Evolutionary conservation across 2,113 vertebrate species (phyloP).

Genomic region (Perccottus glenii): DNA sequence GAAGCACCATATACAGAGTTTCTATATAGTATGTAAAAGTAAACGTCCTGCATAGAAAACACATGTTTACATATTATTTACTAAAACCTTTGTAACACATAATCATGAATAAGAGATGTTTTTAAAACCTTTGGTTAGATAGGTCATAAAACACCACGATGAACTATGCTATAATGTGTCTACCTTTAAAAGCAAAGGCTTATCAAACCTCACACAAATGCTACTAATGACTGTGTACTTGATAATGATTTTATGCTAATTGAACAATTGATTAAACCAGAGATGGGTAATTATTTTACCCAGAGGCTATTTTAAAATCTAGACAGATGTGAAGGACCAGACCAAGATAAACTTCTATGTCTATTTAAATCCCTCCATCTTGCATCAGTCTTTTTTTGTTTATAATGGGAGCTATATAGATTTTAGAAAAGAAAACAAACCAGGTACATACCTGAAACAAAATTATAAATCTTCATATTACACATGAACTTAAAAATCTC

Average conservation of each 20-base stretch:
- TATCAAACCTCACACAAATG: constrained; percentile 8
- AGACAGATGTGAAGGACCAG: neutral
- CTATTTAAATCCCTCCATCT: neutral
- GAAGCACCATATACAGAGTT: neutral
- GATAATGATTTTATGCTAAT: constrained; percentile 12
- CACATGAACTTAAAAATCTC: neutral
- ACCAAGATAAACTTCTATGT: neutral
- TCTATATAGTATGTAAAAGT: neutral
- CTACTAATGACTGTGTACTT: neutral
- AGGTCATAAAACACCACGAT: neutral
- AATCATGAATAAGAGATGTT: too few relatives aligned
- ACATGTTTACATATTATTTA: too few relatives aligned
- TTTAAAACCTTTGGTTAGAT: neutral
- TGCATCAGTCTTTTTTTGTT: neutral
- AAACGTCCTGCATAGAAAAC: too few relatives aligned
- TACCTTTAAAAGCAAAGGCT: constrained; percentile 6
- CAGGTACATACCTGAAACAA: neutral
- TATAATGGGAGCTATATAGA: too few relatives aligned
- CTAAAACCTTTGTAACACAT: too few relatives aligned
- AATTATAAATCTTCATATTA: too few relatives aligned
- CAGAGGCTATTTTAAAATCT: neutral
- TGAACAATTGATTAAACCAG: constrained; percentile 8
- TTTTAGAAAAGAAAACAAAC: neutral
- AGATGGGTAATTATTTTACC: neutral
- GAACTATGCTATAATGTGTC: neutral